Evolutionary conservation across 2,113 vertebrate genomes (phyloP).

Genomic region (Tenebrosternarchus preto): DNA sequence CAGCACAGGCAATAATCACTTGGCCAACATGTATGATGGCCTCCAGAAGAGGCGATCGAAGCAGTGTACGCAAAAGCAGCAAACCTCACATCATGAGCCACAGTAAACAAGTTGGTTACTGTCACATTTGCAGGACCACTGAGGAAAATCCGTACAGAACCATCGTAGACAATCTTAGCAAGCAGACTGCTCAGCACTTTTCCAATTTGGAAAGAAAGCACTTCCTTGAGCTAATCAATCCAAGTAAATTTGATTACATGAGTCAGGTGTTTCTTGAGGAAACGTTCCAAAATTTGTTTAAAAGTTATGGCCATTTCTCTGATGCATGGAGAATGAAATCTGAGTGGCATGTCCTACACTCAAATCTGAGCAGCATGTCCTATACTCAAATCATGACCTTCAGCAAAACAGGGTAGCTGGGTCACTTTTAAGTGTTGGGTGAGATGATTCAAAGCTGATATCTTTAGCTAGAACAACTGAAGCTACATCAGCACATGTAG

Average conservation of each 20-base stretch:
- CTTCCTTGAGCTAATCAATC: conserved; percentile 24
- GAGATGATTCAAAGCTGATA: too few species aligned
- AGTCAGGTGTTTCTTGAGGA: background rate
- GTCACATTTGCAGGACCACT: conserved; percentile 1
- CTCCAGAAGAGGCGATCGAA: background rate
- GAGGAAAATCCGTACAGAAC: conserved; percentile 10
- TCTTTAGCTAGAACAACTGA: too few species aligned
- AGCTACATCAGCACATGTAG: too few species aligned
- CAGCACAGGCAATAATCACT: background rate
- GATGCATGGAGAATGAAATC: background rate
- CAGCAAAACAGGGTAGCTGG: background rate
- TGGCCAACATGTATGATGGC: background rate
- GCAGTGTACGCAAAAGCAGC: background rate
- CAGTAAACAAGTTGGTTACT: background rate
- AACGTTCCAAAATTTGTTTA: background rate
- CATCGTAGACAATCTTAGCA: background rate
- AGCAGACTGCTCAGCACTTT: conserved; percentile 15
- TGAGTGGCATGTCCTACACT: too few species aligned
- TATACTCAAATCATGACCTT: background rate
- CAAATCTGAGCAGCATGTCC: background rate
- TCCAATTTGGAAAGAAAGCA: background rate
- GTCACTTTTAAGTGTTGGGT: background rate
- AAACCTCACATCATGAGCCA: background rate
- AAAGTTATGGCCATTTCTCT: background rate
- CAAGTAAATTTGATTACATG: background rate